These are phyloP conservation scores for Myotis yumanensis DNA, from an alignment of 2,113 vertebrate genomes.

Conservation along the genomic window DNA sequence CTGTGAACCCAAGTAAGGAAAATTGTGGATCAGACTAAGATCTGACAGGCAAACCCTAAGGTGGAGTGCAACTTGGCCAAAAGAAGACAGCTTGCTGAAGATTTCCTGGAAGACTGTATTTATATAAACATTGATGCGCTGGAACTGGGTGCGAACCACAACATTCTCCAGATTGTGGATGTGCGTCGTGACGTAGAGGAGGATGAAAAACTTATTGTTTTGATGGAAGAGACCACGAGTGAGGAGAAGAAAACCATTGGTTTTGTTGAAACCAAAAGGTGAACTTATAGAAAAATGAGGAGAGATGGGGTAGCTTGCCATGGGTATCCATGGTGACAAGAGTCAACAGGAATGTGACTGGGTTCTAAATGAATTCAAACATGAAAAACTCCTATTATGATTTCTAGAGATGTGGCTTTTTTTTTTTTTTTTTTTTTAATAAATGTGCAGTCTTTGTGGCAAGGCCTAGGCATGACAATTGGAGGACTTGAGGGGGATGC, in stretches of 20 bases:
- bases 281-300: constrained; percentile 96
- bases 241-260: constrained; percentile 99
- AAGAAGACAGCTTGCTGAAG: constrained; percentile 96
- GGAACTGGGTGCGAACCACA: constrained; percentile 97
- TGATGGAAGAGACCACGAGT: constrained; percentile 98
- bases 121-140: constrained; percentile 96
- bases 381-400: constrained; percentile 98
- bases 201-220: constrained; percentile 94
- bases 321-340: constrained; percentile 99
- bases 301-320: constrained; percentile 99
- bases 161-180: constrained; percentile 98
- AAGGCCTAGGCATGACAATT: constrained; percentile 99
- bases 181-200: constrained; percentile 97
- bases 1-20: constrained; percentile 98
- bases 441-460: constrained; percentile 99
- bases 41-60: constrained; percentile 97
- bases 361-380: constrained; percentile 99
- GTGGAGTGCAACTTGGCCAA: constrained; percentile 99
- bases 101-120: constrained; percentile 95
- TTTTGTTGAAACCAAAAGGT: constrained; percentile 98
- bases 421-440: constrained; percentile 90
- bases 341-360: constrained; percentile 98
- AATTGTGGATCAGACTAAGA: constrained; percentile 98
- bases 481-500: constrained; percentile 99
- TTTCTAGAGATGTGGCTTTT: constrained; percentile 98